These are phyloP conservation scores for Leuciscus waleckii DNA, from an alignment of 2,797 vertebrate species.

Conservation along the genomic window DNA sequence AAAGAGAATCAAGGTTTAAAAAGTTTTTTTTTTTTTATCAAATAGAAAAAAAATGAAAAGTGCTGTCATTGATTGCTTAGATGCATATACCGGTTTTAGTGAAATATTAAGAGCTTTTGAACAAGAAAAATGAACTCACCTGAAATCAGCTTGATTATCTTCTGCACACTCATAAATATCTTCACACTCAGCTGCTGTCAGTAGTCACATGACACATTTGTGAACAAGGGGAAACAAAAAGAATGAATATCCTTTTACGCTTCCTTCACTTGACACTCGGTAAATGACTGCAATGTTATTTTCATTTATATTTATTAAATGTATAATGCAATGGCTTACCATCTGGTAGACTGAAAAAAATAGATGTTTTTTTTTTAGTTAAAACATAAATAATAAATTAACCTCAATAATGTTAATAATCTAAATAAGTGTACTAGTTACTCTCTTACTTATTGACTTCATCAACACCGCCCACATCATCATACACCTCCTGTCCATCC, in stretches of 20 bases:
- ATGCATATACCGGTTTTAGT: not conserved
- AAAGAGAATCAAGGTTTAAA: not conserved
- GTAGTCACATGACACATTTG: not conserved
- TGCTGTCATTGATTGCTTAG: not conserved
- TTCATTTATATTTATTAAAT: not conserved
- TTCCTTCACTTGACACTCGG: not conserved
- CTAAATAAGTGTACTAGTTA: not conserved
- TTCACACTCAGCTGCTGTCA: not conserved
- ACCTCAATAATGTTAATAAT: slow-evolving; percentile 5
- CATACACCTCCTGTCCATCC: slow-evolving; percentile 16
- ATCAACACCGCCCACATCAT: slow-evolving; percentile 6
- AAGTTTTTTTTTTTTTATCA: not conserved
- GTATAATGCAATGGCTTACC: slow-evolving; percentile 13
- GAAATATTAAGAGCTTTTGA: not conserved
- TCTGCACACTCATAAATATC: slow-evolving; percentile 25
- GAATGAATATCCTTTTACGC: accelerated
- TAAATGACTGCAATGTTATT: not conserved
- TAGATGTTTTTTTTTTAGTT: not conserved
- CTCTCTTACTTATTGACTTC: slow-evolving; percentile 1
- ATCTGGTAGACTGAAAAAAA: slow-evolving; percentile 21
- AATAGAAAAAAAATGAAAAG: not conserved
- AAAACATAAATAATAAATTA: not conserved
- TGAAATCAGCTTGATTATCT: not conserved
- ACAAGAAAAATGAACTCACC: slow-evolving; percentile 4
- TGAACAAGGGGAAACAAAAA: not conserved